A percentile compares a stretch with the other conserved stretches of the same genome.
These are phyloP conservation scores for Taeniopygia guttata DNA, from an alignment of 2,797 vertebrate genomes.

Conservation along the genomic window DNA sequence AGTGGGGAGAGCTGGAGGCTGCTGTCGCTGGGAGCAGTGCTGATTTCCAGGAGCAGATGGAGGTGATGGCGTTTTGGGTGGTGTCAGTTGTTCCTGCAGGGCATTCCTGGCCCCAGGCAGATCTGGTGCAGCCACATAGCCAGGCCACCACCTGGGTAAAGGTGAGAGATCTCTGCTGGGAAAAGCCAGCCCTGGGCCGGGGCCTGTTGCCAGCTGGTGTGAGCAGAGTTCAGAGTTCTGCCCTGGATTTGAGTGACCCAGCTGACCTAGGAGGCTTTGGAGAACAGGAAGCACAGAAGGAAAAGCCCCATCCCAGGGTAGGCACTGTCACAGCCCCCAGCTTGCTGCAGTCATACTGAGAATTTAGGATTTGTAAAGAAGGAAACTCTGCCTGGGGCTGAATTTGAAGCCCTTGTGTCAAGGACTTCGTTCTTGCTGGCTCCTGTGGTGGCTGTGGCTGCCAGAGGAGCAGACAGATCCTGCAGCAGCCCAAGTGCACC, in stretches of 20 bases:
- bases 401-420: background rate
- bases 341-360: background rate
- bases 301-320: background rate
- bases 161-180: no score
- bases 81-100: background rate
- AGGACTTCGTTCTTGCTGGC: accelerated
- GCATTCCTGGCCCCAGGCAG: background rate
- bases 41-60: background rate
- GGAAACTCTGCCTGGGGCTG: background rate
- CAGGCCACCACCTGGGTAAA: accelerated
- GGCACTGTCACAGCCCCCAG: background rate
- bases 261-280: background rate
- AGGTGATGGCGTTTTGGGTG: accelerated
- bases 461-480: background rate
- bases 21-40: accelerated
- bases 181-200: background rate
- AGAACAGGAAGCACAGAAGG: accelerated
- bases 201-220: background rate
- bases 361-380: background rate
- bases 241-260: accelerated
- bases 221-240: background rate
- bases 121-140: background rate
- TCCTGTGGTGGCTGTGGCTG: accelerated
- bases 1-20: accelerated
- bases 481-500: background rate